These are phyloP conservation scores for Vannuccia rotundouncinata DNA, from an alignment of 2,888 invertebrate species.

Conservation along the genomic window DNA sequence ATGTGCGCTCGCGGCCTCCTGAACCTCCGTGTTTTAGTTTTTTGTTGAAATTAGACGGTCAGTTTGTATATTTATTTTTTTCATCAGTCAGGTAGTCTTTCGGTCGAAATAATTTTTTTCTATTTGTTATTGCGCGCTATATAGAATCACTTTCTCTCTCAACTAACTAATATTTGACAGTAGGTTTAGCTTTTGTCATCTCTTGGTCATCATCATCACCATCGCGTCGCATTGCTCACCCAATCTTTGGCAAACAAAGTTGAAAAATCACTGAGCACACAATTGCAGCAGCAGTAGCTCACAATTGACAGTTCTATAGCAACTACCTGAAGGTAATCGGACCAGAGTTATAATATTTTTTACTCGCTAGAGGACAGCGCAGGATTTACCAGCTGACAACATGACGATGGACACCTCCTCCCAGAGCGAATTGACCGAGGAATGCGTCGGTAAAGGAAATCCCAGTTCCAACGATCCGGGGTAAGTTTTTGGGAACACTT, in stretches of 20 bases:
- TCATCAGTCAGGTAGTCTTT: background rate
- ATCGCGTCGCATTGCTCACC: background rate
- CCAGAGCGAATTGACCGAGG: constrained; percentile 1
- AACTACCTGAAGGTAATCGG: background rate
- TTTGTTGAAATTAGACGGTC: background rate
- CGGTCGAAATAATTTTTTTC: background rate
- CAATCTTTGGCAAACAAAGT: no score
- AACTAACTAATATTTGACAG: no score
- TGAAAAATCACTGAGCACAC: no score
- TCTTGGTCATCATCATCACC: background rate
- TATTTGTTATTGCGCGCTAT: background rate
- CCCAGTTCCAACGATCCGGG: constrained; percentile 34
- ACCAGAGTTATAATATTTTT: no score
- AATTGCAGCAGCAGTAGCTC: no score
- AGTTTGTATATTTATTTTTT: constrained; percentile 12
- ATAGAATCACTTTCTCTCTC: no score
- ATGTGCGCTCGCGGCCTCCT: background rate
- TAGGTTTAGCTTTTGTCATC: background rate
- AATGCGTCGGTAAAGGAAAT: constrained; percentile 24
- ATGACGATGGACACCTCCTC: constrained; percentile 9
- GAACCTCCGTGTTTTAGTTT: background rate
- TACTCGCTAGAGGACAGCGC: no score
- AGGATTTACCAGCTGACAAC: background rate
- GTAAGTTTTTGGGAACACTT: constrained; percentile 32
- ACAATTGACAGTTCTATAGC: no score